Base-by-base conservation (phyloP, 2,797 vertebrate species). In the Helicolenus hilgendorfi region DNA sequence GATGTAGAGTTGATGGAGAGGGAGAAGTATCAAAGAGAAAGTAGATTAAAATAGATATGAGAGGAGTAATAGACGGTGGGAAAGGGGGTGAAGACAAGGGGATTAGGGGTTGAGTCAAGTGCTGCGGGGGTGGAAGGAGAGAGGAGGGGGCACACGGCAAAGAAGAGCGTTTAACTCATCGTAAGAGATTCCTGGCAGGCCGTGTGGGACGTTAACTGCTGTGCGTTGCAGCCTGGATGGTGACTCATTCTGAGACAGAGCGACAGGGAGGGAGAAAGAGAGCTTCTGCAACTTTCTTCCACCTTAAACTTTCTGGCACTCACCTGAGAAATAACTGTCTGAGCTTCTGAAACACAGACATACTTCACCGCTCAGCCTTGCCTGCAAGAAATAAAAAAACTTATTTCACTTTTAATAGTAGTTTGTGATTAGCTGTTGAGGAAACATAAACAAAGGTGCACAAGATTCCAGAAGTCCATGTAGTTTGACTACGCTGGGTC, bases 241-340 rank as follows among this genome's bases (percentile, higher is more conserved):
- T 94, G 93, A 93, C 70, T 92, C 94, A 94, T 59, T 81, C 27
- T 31, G 63, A 85, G 68, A 74, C 62, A 67, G 60, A 75, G 63
- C 15, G n/a, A 6, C 24, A 24, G 45, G 7, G 18, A 53, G 45
- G 18, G 45, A 53, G 45, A 53, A 53, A 31, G 72, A 62, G 56
- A 77, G 36, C 64, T 35, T 59, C 33, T 82, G 65, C 77, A 85
- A 73, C 82, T 87, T 89, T 76, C 58, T 62, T 69, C 49, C 24
- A 27, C 49, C 22, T 55, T 72, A 36, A 88, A 87, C 82, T 86
- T 76, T 64, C 69, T 79, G 56, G 77, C 26, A 64, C 13, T 45
- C 71, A 22, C 38, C 79, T 35, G 13, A 26, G 26, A 81, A 83
- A 82, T 36, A 20, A 69, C 15, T 33, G 9, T 29, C 53, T 63